Evolutionary conservation across 2,797 vertebrate genomes (phyloP).

Genomic region (Choloepus didactylus): DNA sequence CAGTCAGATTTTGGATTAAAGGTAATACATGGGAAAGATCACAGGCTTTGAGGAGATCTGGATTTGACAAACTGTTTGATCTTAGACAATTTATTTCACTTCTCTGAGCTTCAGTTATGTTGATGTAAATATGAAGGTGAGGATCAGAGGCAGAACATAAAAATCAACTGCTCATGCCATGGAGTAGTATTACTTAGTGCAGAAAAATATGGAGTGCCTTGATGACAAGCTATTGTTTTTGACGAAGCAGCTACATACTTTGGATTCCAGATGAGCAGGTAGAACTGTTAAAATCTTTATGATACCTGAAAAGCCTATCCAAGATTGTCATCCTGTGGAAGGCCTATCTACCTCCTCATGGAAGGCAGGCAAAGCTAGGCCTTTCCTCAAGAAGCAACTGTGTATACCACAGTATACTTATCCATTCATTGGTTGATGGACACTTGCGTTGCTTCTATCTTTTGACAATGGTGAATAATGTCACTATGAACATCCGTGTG

Average conservation of each 20-base stretch:
- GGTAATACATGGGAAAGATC: neutral
- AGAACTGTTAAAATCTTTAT: neutral
- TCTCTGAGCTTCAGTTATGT: neutral
- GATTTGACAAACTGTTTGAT: neutral
- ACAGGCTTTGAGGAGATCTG: slow-evolving; percentile 4
- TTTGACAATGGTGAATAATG: too few species aligned
- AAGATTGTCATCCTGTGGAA: neutral
- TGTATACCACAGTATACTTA: too few species aligned
- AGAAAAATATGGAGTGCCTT: neutral
- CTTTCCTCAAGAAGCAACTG: neutral
- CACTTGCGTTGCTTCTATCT: too few species aligned
- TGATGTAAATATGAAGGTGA: neutral
- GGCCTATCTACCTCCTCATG: neutral
- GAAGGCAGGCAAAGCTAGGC: neutral
- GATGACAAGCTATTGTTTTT: neutral
- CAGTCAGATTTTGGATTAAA: neutral
- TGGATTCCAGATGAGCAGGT: neutral
- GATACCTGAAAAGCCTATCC: neutral
- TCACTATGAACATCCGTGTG: too few species aligned
- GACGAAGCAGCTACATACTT: neutral
- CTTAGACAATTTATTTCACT: neutral
- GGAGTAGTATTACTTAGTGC: neutral
- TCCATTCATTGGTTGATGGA: too few species aligned
- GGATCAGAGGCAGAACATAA: neutral
- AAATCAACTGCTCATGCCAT: neutral